These are phyloP conservation scores for Himalopsyche tibetana DNA, from an alignment of 2,888 invertebrate species.

Conservation along the genomic window DNA sequence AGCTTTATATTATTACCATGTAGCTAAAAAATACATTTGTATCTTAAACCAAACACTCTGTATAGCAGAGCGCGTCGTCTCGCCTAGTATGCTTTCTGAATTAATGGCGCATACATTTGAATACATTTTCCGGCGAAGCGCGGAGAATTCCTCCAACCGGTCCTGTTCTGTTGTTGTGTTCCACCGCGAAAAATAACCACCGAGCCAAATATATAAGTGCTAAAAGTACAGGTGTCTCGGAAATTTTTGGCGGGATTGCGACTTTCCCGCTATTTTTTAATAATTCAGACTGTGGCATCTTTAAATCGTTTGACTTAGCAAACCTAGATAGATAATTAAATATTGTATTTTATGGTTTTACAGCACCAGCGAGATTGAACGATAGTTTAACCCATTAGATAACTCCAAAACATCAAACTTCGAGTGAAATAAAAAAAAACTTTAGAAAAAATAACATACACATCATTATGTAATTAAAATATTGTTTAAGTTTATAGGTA, in stretches of 20 bases:
- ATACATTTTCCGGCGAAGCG: constrained; percentile 74
- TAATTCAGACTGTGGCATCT: too few species aligned
- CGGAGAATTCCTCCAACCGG: constrained; percentile 68
- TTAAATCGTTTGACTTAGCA: too few species aligned
- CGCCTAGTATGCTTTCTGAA: constrained; percentile 77
- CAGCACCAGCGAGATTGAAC: too few species aligned
- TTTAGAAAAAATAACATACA: too few species aligned
- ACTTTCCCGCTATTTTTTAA: not conserved
- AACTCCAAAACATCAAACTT: too few species aligned
- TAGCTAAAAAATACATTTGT: not conserved
- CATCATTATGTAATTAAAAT: too few species aligned
- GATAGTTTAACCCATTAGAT: too few species aligned
- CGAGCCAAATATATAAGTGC: not conserved
- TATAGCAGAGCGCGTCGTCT: constrained; percentile 70
- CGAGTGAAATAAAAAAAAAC: too few species aligned
- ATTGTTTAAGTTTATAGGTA: too few species aligned
- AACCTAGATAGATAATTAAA: too few species aligned
- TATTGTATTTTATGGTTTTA: too few species aligned
- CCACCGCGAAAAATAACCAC: constrained; percentile 49
- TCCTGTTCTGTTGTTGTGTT: constrained; percentile 56
- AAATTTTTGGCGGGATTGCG: constrained; percentile 15
- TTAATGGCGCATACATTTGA: constrained; percentile 80
- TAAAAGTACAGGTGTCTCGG: not conserved
- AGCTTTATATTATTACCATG: too few species aligned
- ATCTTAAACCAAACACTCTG: constrained; percentile 56